Conservation (phyloP, 2,888 invertebrate genomes). For the Pyrrhosoma nymphula region DNA sequence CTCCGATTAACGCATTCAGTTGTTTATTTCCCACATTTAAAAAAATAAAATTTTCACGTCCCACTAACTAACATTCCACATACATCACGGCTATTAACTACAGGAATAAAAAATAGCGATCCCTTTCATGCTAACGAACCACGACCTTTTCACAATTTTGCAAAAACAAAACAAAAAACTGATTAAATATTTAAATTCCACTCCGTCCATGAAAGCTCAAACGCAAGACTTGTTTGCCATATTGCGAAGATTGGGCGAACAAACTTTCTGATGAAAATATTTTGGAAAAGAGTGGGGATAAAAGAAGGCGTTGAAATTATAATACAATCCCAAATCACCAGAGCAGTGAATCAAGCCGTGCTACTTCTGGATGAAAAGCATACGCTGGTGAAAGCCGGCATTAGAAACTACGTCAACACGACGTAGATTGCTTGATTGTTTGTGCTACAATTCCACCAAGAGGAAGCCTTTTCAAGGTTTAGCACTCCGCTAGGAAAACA, state of each 20-base stretch:
- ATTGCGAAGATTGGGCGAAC: background rate
- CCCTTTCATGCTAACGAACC: background rate
- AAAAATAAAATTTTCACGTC: too few species aligned
- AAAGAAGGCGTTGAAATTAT: background rate
- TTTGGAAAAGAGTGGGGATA: background rate
- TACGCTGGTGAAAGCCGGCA: background rate
- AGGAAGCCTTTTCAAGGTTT: background rate
- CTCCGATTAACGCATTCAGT: too few species aligned
- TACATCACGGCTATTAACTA: too few species aligned
- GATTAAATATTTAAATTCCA: background rate
- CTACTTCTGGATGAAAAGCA: background rate
- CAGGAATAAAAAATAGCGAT: too few species aligned
- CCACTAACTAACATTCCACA: too few species aligned
- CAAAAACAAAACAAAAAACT: background rate
- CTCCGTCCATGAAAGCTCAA: background rate
- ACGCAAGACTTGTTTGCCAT: background rate
- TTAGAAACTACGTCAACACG: background rate
- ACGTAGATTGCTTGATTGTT: background rate
- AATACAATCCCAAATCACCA: background rate
- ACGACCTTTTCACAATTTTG: background rate
- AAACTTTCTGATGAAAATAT: background rate
- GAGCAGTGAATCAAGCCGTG: background rate
- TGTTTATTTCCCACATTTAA: too few species aligned
- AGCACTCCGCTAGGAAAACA: background rate
- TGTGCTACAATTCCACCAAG: background rate